Conservation (phyloP, 2,888 invertebrate genomes). For the Idaea biselata region DNA sequence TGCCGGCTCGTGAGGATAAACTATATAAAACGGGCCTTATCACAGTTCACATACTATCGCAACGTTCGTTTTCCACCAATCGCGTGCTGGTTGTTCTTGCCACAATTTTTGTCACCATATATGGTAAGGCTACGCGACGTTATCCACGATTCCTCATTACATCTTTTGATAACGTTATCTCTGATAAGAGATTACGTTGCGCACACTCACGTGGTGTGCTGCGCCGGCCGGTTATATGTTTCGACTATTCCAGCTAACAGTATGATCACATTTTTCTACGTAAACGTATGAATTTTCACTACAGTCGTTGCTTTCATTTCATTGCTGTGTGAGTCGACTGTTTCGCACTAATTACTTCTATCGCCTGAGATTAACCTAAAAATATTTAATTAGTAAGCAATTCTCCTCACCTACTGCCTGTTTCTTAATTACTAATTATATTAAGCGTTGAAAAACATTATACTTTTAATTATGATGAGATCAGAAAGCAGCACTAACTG, state of each 20-base stretch:
- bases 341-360: constrained; percentile 54
- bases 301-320: constrained; percentile 53
- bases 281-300: constrained; percentile 41
- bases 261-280: constrained; percentile 28
- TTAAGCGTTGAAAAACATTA: constrained; percentile 40
- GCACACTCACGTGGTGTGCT: constrained; percentile 34
- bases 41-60: constrained; percentile 76
- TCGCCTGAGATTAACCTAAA: constrained; percentile 56
- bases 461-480: constrained; percentile 45
- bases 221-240: constrained; percentile 12
- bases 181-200: constrained; percentile 52
- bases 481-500: constrained; percentile 48
- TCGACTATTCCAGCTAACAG: constrained; percentile 19
- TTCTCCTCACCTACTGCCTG: constrained; percentile 31
- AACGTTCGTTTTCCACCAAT: constrained; percentile 82
- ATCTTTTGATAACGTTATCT: constrained; percentile 57
- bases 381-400: constrained; percentile 54
- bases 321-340: constrained; percentile 44
- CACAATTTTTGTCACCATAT: constrained; percentile 86
- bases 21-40: constrained; percentile 79
- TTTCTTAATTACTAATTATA: constrained; percentile 31
- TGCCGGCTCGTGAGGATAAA: constrained; percentile 69
- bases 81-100: constrained; percentile 78
- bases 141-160: constrained; percentile 40
- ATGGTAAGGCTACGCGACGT: constrained; percentile 81